Base-by-base conservation (phyloP, 2,113 vertebrate genomes). In the Gracilinanus agilis region DNA sequence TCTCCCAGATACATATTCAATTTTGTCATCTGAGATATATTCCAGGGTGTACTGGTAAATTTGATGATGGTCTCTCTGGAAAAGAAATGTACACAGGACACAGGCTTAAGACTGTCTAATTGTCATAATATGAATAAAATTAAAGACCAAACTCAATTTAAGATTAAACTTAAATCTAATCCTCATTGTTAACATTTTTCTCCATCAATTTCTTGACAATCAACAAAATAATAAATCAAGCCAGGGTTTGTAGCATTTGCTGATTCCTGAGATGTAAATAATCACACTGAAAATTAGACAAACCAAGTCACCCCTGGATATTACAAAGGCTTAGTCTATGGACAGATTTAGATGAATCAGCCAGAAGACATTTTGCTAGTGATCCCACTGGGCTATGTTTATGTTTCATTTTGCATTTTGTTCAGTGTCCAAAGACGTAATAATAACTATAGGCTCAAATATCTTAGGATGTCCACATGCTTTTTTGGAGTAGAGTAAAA, bases 1-100 rank as follows among this genome's bases (percentile, higher is more conserved):
- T 89, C 88, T 92, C 55, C 13, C 12, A 89, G 83, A 61, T 23
- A 61, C 3, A 90, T 58, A 54, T 54, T 49, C 89, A 93, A 93
- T 11, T 44, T 29, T 93, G 92, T 95, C 40, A 29, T 90, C 23
- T 93, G 55, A 95, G 94, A 91, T 54, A 90, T 90, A 12, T 40
- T 83, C 34, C 23, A 19, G 67, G 67, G 16, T 40, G 8, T 83
- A 7, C 6, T 83, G 34, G 6, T 83, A 40, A 83, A 2, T 40
- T 83, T 40, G 21, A 83, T 83, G 34, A 83, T 7, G n/a, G 67
- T 2, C 67, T 83, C 5, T 40, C n/a, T 10, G n/a, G 12, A 10
- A 61, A 75, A 75, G 25, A 6, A 58, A 58, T 16, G 34, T 16
- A 75, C 6, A 9, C 19, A 40, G 16, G n/a, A 40, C 40, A 40